Evolutionary conservation across 2,113 vertebrate genomes (phyloP), one percentile per base, ranked within the genome.

Genomic region (Meriones unguiculatus): DNA sequence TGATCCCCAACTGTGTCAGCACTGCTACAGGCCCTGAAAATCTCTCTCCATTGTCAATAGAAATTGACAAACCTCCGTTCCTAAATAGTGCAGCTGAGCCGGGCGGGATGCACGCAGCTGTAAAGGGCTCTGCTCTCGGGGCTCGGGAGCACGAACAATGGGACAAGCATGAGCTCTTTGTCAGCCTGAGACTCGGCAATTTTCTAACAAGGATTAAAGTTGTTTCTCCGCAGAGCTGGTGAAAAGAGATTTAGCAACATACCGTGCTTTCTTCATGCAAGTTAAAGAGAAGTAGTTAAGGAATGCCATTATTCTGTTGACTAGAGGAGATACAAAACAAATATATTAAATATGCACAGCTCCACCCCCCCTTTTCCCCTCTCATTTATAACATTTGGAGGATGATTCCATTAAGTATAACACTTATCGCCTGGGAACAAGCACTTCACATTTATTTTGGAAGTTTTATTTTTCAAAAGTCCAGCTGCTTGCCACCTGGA

Each of bases 141-240:
- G 98, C 98, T 98, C 64, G 77, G 94, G 98, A 98, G 98, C 93
- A 38, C 97, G 98, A 97, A 99, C 99, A 99, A 99, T 98, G 98
- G 98, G 46, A 98, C 98, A 98, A 98, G 98, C 98, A 98, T 99
- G 98, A 99, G 98, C 98, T 99, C 99, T 99, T 99, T 99, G 99
- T 99, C 98, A 98, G 98, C 92, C 97, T 97, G 98, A 99, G 98
- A 98, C 98, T 99, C 98, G 95, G 98, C 98, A 98, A 99, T 99
- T 99, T 99, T 99, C 99, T 99, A 99, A 99, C 98, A 98, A 99
- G 99, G 99, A 99, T 99, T 99, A 99, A 98, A 99, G 98, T 99
- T 99, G 98, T 98, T 99, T 98, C 98, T 98, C 98, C 92, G 97
- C 98, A 98, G 98, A 98, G 98, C 98, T 73, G 50, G 96, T 98